Evolutionary conservation across 2,113 vertebrate genomes (phyloP).

Genomic region (Hiodon tergisus): DNA sequence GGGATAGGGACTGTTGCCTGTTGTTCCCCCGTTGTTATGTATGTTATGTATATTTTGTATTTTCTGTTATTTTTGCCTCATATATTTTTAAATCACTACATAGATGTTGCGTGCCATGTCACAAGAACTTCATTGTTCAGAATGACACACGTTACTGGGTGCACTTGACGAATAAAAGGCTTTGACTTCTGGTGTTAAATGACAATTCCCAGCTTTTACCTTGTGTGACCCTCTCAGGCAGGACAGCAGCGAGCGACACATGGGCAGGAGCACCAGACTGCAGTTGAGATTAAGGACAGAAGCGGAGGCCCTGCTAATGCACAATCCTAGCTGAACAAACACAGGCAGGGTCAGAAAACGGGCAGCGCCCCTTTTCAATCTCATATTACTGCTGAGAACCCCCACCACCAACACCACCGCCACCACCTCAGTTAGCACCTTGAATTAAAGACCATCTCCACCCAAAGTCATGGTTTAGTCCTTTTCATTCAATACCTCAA

Average conservation of each 20-base stretch:
- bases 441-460: background rate
- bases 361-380: background rate
- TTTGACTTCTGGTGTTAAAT: too few species aligned
- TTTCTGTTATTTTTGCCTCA: too few species aligned
- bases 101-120: background rate
- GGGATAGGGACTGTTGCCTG: too few species aligned
- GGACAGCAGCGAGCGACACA: constrained; percentile 83
- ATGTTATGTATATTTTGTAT: too few species aligned
- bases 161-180: too few species aligned
- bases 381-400: background rate
- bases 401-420: constrained; percentile 10
- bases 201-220: constrained; percentile 54
- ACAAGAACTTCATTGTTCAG: too few species aligned
- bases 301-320: constrained; percentile 92
- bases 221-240: constrained; percentile 74
- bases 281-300: constrained; percentile 94
- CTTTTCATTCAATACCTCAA: constrained; percentile 17
- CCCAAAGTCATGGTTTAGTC: background rate
- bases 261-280: constrained; percentile 83
- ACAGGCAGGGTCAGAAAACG: constrained; percentile 54
- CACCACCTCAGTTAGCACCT: background rate
- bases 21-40: too few species aligned
- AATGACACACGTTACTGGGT: background rate
- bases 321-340: constrained; percentile 87
- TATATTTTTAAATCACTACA: too few species aligned